Evolutionary conservation across 2,113 vertebrate genomes (phyloP), one percentile per base, ranked within the genome.

Genomic region (Paradisaea rubra): DNA sequence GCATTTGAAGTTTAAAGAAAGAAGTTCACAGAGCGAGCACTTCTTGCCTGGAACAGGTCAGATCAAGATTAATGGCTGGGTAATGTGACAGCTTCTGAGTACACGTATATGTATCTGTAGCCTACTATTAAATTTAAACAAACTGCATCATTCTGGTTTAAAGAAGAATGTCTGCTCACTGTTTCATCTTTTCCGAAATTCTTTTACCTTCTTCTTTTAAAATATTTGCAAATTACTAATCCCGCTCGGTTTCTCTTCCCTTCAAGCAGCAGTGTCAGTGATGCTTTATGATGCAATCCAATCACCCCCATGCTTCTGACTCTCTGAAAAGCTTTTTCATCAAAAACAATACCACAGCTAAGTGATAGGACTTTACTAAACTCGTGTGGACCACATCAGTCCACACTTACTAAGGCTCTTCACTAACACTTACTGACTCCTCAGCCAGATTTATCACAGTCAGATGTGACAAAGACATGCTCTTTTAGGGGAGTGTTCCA

Each of bases 1-100:
- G 47, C 6, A 15, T 91, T 44, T 89, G 84, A 93, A 95, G 87
- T 82, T 85, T 73, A 85, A 92, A 87, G 78, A 60, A 92, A 42
- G 57, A 93, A 78, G 65, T 87, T 93, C 57, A 78, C 35, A 73
- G 27, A 85, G n/a, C 19, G 52, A 6, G 0, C 0, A 4, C 23
- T 79, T 76, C 64, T 86, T 71, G 60, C 57, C 49, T 60, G 42
- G 60, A 88, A 68, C 57, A 64, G 64, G 73, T 91, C 74, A 86
- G 68, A 87, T 69, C 69, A 87, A 89, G 57, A 92, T 63, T 76
- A 91, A 95, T 17, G 54, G 59, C 53, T 69, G 41, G 33, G 18
- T 72, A 84, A 82, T 2, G 25, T 27, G 44, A 79, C 66, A 89
- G 74, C 70, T 91, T 91, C 73, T 76, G 59, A 87, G 54, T 69